Conservation (phyloP, 2,888 invertebrate genomes). For the Flabesymbios commensalis region DNA sequence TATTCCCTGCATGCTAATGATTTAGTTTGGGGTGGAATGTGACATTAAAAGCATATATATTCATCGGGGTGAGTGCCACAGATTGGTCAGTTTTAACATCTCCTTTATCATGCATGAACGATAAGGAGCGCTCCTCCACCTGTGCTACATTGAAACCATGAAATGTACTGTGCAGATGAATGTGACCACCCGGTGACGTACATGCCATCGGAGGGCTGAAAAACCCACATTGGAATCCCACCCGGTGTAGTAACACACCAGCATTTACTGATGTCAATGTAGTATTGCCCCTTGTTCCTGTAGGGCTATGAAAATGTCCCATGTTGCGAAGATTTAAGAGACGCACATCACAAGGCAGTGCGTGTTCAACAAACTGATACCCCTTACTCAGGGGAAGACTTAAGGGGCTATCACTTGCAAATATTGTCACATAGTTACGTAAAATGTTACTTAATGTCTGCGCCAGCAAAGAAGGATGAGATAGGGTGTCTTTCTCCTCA, state of each 20-base stretch:
- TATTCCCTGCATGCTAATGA: too few relatives aligned
- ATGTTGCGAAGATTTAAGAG: constrained; percentile 61
- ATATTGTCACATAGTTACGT: constrained; percentile 66
- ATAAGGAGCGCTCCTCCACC: constrained; percentile 12
- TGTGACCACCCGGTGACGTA: background rate
- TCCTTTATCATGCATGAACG: constrained; percentile 18
- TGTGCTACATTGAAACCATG: background rate
- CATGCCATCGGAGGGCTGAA: constrained; percentile 48
- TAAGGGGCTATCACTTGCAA: constrained; percentile 46
- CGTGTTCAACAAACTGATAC: constrained; percentile 24
- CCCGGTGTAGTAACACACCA: constrained; percentile 70
- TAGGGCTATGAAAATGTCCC: constrained; percentile 26
- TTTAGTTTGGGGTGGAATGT: too few relatives aligned
- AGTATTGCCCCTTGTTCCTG: too few relatives aligned
- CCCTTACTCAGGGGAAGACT: background rate
- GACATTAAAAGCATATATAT: too few relatives aligned
- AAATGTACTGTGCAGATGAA: background rate
- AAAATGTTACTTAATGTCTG: constrained; percentile 69
- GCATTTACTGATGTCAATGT: too few relatives aligned
- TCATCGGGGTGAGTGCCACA: too few relatives aligned
- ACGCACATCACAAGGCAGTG: constrained; percentile 64
- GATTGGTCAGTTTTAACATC: too few relatives aligned
- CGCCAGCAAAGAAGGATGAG: constrained; percentile 67
- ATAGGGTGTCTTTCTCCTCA: background rate
- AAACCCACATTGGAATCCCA: constrained; percentile 67